These are phyloP conservation scores for Corythucha ciliata DNA, from an alignment of 2,888 invertebrate species.

Conservation along the genomic window DNA sequence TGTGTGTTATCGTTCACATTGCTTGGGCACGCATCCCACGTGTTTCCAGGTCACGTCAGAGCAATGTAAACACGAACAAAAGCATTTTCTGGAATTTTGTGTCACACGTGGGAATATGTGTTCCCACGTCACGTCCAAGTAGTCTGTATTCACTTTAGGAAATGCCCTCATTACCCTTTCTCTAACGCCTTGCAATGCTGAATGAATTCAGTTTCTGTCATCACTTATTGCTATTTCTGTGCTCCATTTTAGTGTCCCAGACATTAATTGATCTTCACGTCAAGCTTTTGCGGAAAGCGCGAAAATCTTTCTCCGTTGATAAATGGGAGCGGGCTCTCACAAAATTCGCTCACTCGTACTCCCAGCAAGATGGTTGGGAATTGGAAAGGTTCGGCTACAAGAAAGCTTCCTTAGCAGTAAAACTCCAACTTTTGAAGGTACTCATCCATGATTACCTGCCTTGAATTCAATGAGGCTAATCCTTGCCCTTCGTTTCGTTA, in stretches of 20 bases:
- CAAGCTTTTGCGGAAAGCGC: conserved; percentile 75
- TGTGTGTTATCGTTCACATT: no score
- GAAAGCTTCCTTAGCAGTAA: conserved; percentile 77
- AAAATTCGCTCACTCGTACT: conserved; percentile 84
- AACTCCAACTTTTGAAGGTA: conserved; percentile 84
- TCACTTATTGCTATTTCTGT: not conserved
- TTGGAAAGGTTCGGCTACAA: conserved; percentile 92
- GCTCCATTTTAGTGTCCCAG: conserved; percentile 59
- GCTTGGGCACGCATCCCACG: no score
- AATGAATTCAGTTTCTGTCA: not conserved
- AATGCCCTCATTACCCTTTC: no score
- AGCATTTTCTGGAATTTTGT: no score
- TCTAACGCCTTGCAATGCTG: not conserved
- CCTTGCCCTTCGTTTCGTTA: conserved; percentile 42
- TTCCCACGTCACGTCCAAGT: no score
- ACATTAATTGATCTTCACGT: conserved; percentile 79
- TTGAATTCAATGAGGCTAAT: not conserved
- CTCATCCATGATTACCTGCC: no score
- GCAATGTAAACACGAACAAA: no score
- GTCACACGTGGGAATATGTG: no score
- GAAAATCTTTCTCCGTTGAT: conserved; percentile 66
- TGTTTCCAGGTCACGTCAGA: no score
- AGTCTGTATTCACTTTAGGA: no score
- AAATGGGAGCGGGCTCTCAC: conserved; percentile 85
- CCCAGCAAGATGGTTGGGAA: conserved; percentile 90